Evolutionary conservation across 2,888 invertebrate species (phyloP).

Genomic region (Athalia rosae): DNA sequence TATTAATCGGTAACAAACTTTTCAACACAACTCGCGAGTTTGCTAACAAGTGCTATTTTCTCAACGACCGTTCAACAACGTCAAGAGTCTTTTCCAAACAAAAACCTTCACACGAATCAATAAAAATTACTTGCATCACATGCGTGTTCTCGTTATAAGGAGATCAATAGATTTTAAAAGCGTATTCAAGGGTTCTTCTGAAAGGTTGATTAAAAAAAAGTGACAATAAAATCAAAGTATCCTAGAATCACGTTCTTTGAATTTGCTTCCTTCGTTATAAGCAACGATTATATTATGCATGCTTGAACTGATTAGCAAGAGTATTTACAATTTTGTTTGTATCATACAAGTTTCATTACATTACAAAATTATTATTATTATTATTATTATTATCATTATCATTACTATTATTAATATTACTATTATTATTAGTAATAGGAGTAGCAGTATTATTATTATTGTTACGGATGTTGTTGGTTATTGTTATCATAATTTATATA

Average conservation of each 20-base stretch:
- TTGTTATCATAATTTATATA: background rate
- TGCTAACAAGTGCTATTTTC: conserved; percentile 1
- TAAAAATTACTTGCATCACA: conserved; percentile 17
- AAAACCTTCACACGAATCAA: conserved; percentile 14
- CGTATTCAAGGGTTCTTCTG: conserved; percentile 6
- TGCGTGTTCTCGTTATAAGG: background rate
- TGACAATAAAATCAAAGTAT: background rate
- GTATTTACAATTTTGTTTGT: conserved; percentile 39
- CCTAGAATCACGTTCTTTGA: conserved; percentile 3
- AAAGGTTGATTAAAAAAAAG: conserved; percentile 4
- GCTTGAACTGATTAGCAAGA: conserved; percentile 20
- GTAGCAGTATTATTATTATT: background rate
- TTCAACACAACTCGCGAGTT: conserved; percentile 2
- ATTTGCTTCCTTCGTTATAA: background rate
- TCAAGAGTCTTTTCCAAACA: background rate
- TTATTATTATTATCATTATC: conserved; percentile 11
- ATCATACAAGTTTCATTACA: conserved; percentile 34
- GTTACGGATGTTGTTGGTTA: background rate
- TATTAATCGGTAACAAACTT: background rate
- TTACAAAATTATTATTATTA: conserved; percentile 15
- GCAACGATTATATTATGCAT: conserved; percentile 13
- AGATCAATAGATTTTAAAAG: conserved; percentile 13
- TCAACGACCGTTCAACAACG: background rate
- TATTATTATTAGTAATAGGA: conserved; percentile 18
- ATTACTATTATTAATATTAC: background rate